phyloP scores from a whole-genome alignment of 1,140 invertebrate genomes.

The Drosophila subobscura region DNA sequence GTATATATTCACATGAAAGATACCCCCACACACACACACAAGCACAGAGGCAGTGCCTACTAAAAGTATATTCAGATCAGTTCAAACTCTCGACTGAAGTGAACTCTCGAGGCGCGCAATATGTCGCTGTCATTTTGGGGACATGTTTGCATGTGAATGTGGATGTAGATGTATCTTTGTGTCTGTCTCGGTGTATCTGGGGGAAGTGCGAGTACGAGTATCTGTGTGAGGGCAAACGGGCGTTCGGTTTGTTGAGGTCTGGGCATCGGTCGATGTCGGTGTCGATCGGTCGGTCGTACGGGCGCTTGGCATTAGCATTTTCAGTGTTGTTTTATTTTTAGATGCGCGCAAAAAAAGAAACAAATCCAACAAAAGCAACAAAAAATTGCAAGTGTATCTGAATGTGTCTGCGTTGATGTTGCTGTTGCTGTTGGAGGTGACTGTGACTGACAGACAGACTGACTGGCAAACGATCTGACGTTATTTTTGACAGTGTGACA shows the following conservation, averaged over 20 bases:
- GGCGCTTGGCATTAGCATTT: conserved; percentile 55
- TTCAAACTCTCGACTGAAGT: conserved; percentile 44
- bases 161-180: conserved; percentile 12
- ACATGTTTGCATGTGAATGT: conserved; percentile 21
- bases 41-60: conserved; percentile 16
- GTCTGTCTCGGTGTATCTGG: not conserved
- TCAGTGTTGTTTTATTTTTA: conserved; percentile 63
- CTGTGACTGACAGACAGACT: conserved; percentile 26
- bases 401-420: conserved; percentile 26
- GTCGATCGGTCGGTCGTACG: conserved; percentile 52
- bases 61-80: conserved; percentile 41
- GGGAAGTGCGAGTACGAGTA: conserved; percentile 13
- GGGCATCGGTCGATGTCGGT: conserved; percentile 50
- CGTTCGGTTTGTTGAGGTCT: conserved; percentile 47
- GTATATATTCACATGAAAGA: not conserved
- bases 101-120: conserved; percentile 50
- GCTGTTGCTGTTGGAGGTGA: conserved; percentile 48
- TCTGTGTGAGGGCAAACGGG: conserved; percentile 49
- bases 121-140: conserved; percentile 52
- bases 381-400: conserved; percentile 73
- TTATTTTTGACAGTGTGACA: conserved; percentile 63
- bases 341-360: conserved; percentile 71
- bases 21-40: conserved; percentile 22
- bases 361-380: conserved; percentile 37
- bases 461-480: conserved; percentile 44